phyloP scores from a whole-genome alignment of 1,140 invertebrate species.

The Drosophila sp. region DNA sequence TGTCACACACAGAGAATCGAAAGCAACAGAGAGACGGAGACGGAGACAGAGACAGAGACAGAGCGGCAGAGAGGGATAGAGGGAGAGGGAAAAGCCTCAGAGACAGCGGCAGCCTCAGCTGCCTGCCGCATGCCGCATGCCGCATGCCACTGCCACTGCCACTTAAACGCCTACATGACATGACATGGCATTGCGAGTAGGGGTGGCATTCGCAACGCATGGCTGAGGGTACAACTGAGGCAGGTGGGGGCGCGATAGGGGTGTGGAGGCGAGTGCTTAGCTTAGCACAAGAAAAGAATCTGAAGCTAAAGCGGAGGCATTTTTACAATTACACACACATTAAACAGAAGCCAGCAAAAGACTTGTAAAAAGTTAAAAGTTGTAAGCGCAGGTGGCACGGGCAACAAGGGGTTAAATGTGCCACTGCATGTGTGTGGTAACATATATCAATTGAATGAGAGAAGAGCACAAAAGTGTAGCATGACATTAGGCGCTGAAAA shows the following conservation, averaged over 20 bases:
- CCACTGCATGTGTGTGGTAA: slow-evolving; percentile 12
- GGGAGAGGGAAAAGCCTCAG: slow-evolving; percentile 13
- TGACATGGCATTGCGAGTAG: slow-evolving; percentile 36
- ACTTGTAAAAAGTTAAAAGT: slow-evolving; percentile 48
- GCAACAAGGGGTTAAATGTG: slow-evolving; percentile 34
- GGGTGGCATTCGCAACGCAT: slow-evolving; percentile 8
- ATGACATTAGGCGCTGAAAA: slow-evolving; percentile 56
- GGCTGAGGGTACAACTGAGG: background rate
- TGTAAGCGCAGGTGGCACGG: slow-evolving; percentile 29
- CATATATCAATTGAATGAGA: slow-evolving; percentile 31
- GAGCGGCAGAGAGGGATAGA: background rate
- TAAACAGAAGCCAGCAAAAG: slow-evolving; percentile 50
- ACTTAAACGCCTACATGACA: slow-evolving; percentile 66
- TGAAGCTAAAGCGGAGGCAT: slow-evolving; percentile 34
- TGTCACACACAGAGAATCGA: too few species aligned
- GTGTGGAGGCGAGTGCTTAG: slow-evolving; percentile 3
- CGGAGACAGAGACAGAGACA: background rate
- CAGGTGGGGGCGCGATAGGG: background rate
- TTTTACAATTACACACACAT: slow-evolving; percentile 81
- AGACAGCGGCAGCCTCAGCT: slow-evolving; percentile 3
- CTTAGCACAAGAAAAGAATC: slow-evolving; percentile 14
- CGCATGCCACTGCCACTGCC: slow-evolving; percentile 31
- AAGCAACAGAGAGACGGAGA: background rate
- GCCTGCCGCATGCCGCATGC: slow-evolving; percentile 7
- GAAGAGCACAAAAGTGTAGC: slow-evolving; percentile 33